These are phyloP conservation scores for Junonia oenone DNA, from an alignment of 2,888 invertebrate species.

Conservation along the genomic window DNA sequence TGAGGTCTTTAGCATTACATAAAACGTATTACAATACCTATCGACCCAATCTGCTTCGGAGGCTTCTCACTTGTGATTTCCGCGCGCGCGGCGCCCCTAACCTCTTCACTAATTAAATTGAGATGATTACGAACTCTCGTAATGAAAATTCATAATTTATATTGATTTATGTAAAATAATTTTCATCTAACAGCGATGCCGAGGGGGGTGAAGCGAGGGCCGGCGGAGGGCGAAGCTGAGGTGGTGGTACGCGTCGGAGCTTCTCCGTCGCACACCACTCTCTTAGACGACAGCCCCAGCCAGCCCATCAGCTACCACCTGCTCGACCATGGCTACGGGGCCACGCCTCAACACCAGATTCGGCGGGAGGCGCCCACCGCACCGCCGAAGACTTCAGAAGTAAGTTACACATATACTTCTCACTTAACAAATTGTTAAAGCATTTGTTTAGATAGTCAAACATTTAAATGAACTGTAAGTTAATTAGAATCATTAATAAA, in stretches of 20 bases:
- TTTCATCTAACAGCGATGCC: constrained; percentile 72
- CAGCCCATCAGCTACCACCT: constrained; percentile 85
- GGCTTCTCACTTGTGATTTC: constrained; percentile 66
- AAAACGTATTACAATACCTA: constrained; percentile 49
- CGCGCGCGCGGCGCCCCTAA: constrained; percentile 78
- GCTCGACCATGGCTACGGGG: constrained; percentile 92
- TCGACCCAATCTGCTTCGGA: constrained; percentile 70
- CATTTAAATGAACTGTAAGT: background rate
- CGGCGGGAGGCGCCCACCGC: constrained; percentile 76
- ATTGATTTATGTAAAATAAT: constrained; percentile 29
- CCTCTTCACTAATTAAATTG: constrained; percentile 76
- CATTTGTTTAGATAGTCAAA: background rate
- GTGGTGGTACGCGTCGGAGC: constrained; percentile 72
- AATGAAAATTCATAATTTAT: constrained; percentile 32
- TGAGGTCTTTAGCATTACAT: constrained; percentile 45
- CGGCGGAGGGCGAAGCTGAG: constrained; percentile 76
- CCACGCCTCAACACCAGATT: constrained; percentile 86
- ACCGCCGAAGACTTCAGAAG: constrained; percentile 79
- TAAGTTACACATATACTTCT: constrained; percentile 41
- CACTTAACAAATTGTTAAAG: background rate
- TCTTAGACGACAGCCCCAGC: constrained; percentile 72
- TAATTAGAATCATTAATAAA: background rate
- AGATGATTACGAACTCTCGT: constrained; percentile 47
- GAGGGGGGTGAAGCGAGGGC: constrained; percentile 80
- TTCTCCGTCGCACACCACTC: constrained; percentile 76